phyloP scores from a whole-genome alignment of 2,797 vertebrate genomes.

The Cyprinodon diabolis region DNA sequence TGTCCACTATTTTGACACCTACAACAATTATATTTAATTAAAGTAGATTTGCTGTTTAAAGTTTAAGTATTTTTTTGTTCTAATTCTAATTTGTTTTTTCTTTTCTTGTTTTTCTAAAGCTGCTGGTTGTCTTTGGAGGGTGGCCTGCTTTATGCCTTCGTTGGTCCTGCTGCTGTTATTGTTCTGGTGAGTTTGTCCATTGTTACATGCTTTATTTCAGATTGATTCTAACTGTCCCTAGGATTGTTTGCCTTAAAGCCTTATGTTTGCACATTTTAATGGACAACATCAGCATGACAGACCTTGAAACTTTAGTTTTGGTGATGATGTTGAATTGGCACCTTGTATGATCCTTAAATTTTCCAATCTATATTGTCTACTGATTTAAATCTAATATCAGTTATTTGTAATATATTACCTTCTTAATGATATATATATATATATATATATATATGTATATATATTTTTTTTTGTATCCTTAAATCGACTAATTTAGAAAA shows the following conservation, averaged over 20 bases:
- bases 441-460: no score
- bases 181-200: constrained; percentile 88
- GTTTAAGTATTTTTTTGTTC: background rate
- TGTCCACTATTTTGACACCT: constrained; percentile 25
- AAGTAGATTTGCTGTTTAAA: constrained; percentile 18
- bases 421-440: background rate
- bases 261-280: background rate
- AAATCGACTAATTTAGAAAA: background rate
- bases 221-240: background rate
- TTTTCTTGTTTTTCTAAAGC: constrained; percentile 67
- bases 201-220: background rate
- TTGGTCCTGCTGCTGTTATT: constrained; percentile 96
- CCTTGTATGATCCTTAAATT: background rate
- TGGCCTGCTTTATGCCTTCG: constrained; percentile 95
- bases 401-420: background rate
- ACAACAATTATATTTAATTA: constrained; percentile 43
- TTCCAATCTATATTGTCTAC: background rate
- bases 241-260: no score
- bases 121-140: constrained; percentile 98
- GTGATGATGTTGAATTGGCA: background rate
- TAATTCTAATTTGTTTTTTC: no score
- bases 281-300: background rate
- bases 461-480: background rate
- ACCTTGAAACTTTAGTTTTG: background rate
- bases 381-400: background rate